Conservation (phyloP, 2,888 invertebrate genomes). For the Anthrax anthrax region DNA sequence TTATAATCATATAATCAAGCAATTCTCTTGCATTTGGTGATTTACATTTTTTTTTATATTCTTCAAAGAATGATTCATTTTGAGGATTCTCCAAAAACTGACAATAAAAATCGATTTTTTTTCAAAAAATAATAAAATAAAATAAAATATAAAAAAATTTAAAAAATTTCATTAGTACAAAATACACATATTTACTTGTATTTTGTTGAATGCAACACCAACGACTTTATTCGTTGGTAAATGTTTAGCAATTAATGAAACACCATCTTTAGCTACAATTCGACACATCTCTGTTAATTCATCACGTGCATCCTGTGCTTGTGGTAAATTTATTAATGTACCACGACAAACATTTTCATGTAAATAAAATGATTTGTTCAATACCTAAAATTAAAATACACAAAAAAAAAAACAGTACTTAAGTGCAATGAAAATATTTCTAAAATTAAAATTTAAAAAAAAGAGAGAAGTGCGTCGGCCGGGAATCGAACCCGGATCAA, state of each 20-base stretch:
- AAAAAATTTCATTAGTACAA: not conserved
- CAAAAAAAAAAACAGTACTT: not conserved
- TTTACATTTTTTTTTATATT: conserved; percentile 36
- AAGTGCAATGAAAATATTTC: not conserved
- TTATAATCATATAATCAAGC: conserved; percentile 48
- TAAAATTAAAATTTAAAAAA: not conserved
- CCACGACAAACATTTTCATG: conserved; percentile 46
- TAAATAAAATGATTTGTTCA: conserved; percentile 37
- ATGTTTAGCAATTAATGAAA: conserved; percentile 47
- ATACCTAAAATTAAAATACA: conserved; percentile 28
- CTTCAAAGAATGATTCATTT: conserved; percentile 24
- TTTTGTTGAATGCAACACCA: conserved; percentile 51
- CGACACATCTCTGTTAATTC: conserved; percentile 47
- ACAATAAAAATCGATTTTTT: not conserved
- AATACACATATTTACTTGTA: conserved; percentile 45
- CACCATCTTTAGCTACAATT: conserved; percentile 46
- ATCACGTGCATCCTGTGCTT: conserved; percentile 38
- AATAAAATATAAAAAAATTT: no score
- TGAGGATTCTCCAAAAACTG: conserved; percentile 20
- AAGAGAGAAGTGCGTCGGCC: conserved; percentile 27
- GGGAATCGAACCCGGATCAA: conserved; percentile 38
- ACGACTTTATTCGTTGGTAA: conserved; percentile 40
- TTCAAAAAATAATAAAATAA: not conserved
- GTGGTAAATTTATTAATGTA: conserved; percentile 40
- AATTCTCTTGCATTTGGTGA: conserved; percentile 42